These are phyloP conservation scores for Troides aeacus DNA, from an alignment of 2,888 invertebrate species.

Conservation along the genomic window DNA sequence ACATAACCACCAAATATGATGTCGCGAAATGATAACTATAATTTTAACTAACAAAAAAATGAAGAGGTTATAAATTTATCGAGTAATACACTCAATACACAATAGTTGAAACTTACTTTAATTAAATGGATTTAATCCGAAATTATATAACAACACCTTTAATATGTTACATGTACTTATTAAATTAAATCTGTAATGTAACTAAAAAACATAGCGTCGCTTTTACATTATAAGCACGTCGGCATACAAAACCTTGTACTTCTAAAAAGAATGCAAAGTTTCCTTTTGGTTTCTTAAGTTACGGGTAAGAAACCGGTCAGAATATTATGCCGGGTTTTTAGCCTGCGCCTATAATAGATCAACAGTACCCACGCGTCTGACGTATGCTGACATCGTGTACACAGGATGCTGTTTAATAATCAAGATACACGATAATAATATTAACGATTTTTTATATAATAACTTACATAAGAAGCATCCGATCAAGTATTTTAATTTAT, in stretches of 20 bases:
- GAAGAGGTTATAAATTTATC: too few relatives aligned
- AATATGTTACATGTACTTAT: too few relatives aligned
- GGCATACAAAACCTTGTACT: not conserved
- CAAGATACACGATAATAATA: not conserved
- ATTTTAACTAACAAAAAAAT: too few relatives aligned
- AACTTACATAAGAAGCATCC: not conserved
- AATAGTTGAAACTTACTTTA: too few relatives aligned
- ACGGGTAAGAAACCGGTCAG: slow-evolving; percentile 24
- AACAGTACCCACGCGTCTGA: slow-evolving; percentile 3
- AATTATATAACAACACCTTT: too few relatives aligned
- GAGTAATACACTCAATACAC: too few relatives aligned
- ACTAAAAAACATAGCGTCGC: too few relatives aligned
- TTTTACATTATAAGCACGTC: not conserved
- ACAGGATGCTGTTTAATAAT: slow-evolving; percentile 4
- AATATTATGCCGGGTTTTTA: slow-evolving; percentile 13
- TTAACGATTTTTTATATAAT: not conserved
- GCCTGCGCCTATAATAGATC: slow-evolving; percentile 11
- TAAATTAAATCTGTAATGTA: too few relatives aligned
- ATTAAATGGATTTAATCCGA: too few relatives aligned
- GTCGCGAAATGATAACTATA: too few relatives aligned
- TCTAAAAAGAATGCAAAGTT: slow-evolving; percentile 3
- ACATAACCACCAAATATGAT: too few relatives aligned
- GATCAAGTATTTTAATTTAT: not conserved
- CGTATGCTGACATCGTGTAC: slow-evolving; percentile 1
- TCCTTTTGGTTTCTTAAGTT: slow-evolving; percentile 18